phyloP scores from a whole-genome alignment of 2,113 vertebrate species.

The Fulica atra region DNA sequence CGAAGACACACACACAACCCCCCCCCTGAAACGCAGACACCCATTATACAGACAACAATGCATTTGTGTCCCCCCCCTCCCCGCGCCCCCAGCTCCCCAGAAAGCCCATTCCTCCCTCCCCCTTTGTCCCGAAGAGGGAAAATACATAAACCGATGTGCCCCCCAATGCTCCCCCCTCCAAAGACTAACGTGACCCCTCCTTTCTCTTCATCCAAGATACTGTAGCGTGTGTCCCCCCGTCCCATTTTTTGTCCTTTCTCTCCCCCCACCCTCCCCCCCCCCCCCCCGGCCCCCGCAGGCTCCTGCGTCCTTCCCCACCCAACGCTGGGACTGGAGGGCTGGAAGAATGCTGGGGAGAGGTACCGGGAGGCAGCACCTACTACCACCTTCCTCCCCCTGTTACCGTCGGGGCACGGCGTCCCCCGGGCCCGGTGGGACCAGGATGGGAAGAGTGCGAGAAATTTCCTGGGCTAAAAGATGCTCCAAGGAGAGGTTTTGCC shows the following conservation, averaged over 20 bases:
- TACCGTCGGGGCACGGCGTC: not conserved
- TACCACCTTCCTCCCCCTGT: not conserved
- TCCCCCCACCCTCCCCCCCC: accelerated
- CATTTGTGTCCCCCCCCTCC: not conserved
- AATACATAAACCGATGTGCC: not conserved
- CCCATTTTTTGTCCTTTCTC: not conserved
- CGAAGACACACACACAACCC: not conserved
- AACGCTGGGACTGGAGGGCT: not conserved
- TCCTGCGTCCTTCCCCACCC: not conserved
- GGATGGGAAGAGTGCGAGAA: not conserved
- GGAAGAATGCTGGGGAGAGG: not conserved
- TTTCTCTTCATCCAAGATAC: not conserved
- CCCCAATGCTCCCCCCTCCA: no score
- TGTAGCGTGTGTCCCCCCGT: not conserved
- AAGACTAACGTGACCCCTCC: not conserved
- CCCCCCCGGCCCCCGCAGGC: accelerated
- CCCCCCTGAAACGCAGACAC: not conserved
- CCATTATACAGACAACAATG: not conserved
- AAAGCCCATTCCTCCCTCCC: not conserved
- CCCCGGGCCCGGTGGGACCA: not conserved
- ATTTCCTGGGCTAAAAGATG: not conserved
- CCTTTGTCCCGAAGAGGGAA: not conserved
- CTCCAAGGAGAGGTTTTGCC: not conserved
- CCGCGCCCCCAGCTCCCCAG: not conserved
- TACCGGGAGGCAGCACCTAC: not conserved